These are phyloP conservation scores for Ptilorrhoa leucosticta DNA, from an alignment of 2,113 vertebrate genomes.

Conservation along the genomic window DNA sequence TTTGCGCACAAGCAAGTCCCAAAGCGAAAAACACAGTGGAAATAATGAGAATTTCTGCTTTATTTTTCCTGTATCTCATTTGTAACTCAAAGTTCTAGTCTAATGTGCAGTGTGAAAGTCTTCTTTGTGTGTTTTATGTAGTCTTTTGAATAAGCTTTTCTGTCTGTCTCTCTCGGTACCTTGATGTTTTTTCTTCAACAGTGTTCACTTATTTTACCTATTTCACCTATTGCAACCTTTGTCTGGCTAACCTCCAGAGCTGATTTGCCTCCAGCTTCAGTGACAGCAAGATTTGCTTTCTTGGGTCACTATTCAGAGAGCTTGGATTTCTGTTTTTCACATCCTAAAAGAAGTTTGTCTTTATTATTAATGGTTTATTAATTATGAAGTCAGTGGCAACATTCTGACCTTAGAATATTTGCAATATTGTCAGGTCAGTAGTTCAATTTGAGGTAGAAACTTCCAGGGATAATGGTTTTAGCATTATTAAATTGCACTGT, in stretches of 20 bases:
- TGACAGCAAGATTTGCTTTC: neutral
- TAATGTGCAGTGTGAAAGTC: neutral
- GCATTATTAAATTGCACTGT: neutral
- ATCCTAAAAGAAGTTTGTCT: neutral
- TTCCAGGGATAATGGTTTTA: neutral
- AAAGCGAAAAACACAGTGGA: neutral
- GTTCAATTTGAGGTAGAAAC: neutral
- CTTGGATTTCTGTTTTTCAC: neutral
- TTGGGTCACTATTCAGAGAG: neutral
- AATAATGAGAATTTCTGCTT: neutral
- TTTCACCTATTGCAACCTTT: neutral
- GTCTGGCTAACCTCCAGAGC: accelerated
- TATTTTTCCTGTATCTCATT: neutral
- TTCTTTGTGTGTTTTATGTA: neutral
- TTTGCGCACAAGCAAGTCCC: neutral
- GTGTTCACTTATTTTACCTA: neutral
- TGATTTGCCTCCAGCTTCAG: neutral
- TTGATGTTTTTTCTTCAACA: neutral
- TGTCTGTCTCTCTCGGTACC: neutral
- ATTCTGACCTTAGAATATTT: neutral
- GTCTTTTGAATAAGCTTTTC: neutral
- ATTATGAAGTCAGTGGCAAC: neutral
- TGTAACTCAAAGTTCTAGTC: neutral
- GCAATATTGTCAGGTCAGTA: neutral
- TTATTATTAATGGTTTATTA: neutral